A percentile compares a stretch with the other conserved stretches of the same genome.
Conservation (phyloP, 1,140 invertebrate genomes). For the Drosophila eugracilis region DNA sequence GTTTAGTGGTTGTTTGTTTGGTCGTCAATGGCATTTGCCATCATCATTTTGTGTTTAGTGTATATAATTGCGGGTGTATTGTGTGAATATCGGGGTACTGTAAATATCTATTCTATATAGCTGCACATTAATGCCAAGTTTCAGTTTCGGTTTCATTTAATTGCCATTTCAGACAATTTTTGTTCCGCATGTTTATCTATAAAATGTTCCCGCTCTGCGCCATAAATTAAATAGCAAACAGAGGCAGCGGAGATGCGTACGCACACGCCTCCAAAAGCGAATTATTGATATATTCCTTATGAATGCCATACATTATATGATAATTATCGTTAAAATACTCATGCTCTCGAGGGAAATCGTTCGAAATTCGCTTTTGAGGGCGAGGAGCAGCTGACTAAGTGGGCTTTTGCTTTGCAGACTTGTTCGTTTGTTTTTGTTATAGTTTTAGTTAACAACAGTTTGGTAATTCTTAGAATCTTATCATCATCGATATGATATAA, state of each 20-base stretch:
- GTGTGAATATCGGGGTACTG: slow-evolving; percentile 26
- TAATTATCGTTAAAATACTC: slow-evolving; percentile 54
- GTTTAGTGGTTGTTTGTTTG: slow-evolving; percentile 33
- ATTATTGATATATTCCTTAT: slow-evolving; percentile 47
- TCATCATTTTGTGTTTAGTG: slow-evolving; percentile 23
- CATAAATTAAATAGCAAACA: slow-evolving; percentile 61
- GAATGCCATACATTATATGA: slow-evolving; percentile 55
- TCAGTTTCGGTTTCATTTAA: slow-evolving; percentile 72
- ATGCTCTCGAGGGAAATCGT: slow-evolving; percentile 16
- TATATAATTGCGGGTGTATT: slow-evolving; percentile 30
- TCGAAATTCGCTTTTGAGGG: slow-evolving; percentile 20
- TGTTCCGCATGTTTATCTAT: slow-evolving; percentile 73
- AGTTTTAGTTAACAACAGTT: slow-evolving; percentile 3
- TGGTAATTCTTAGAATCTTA: slow-evolving; percentile 6
- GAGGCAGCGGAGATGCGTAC: not conserved
- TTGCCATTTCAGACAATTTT: slow-evolving; percentile 70
- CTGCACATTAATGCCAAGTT: slow-evolving; percentile 63
- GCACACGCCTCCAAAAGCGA: slow-evolving; percentile 52
- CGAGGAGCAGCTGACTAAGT: slow-evolving; percentile 3
- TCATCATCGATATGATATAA: slow-evolving; percentile 14
- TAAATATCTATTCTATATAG: slow-evolving; percentile 36
- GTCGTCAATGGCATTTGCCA: slow-evolving; percentile 47
- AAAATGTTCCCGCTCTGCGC: slow-evolving; percentile 50
- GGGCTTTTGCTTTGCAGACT: slow-evolving; percentile 6
- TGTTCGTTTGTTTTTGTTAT: not conserved